Evolutionary conservation across 2,113 vertebrate genomes (phyloP).

Genomic region (Sander lucioperca): DNA sequence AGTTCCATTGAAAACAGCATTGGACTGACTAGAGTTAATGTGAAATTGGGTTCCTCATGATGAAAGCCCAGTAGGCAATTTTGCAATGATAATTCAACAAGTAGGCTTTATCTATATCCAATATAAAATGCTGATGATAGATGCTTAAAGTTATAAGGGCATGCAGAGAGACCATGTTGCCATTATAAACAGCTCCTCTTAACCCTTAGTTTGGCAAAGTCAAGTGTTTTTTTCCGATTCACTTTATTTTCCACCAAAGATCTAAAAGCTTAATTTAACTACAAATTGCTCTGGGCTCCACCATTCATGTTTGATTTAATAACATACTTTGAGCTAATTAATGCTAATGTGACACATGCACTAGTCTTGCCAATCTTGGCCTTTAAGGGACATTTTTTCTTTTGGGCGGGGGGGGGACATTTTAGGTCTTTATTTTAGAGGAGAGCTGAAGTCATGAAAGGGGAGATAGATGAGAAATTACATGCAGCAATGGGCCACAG

Average conservation of each 20-base stretch:
- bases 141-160: constrained; percentile 21
- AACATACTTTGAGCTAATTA: background rate
- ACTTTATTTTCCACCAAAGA: constrained; percentile 21
- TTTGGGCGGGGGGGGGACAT: too few relatives aligned
- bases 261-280: background rate
- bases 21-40: background rate
- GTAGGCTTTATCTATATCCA: background rate
- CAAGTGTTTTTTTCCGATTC: constrained; percentile 8
- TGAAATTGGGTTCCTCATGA: background rate
- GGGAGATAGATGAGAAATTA: too few relatives aligned
- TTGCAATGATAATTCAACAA: background rate
- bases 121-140: constrained; percentile 27
- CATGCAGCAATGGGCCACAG: too few relatives aligned
- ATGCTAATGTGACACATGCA: background rate
- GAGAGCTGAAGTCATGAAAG: too few relatives aligned
- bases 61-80: background rate
- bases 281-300: background rate
- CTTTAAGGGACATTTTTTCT: background rate
- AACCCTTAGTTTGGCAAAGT: constrained; percentile 7
- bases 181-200: constrained; percentile 59
- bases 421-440: too few relatives aligned
- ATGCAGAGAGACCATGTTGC: constrained; percentile 41
- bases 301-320: background rate
- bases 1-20: background rate
- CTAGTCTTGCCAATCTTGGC: background rate